Percentiles rank a stretch among this genome's conserved stretches.
Conservation (phyloP, 2,888 invertebrate genomes). For the Ennomos quercinarius region DNA sequence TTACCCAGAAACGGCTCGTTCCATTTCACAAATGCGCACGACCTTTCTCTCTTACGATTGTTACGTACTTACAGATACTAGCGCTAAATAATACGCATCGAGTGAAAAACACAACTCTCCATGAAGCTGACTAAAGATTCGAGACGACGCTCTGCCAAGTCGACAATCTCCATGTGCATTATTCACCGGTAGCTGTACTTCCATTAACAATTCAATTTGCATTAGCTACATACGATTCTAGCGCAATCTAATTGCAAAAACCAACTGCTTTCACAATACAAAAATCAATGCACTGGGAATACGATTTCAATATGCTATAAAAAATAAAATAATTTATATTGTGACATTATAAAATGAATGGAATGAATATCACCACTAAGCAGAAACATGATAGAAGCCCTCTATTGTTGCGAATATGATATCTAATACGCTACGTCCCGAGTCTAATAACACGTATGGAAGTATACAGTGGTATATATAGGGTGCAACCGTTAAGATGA, state of each 20-base stretch:
- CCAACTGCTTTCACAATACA: conserved; percentile 47
- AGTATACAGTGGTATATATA: conserved; percentile 30
- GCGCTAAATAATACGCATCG: too few species aligned
- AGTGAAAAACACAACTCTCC: too few species aligned
- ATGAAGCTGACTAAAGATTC: too few species aligned
- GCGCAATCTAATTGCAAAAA: conserved; percentile 83
- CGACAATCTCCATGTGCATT: too few species aligned
- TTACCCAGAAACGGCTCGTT: too few species aligned
- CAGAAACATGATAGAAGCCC: conserved; percentile 72
- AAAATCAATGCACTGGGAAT: conserved; percentile 33
- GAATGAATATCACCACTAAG: conserved; percentile 84
- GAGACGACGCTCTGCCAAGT: too few species aligned
- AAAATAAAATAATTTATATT: conserved; percentile 62
- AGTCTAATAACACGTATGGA: conserved; percentile 43
- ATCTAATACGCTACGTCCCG: conserved; percentile 42
- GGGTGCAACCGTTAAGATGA: conserved; percentile 1
- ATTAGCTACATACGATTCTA: conserved; percentile 60
- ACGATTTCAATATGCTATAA: conserved; percentile 47
- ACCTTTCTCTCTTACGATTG: too few species aligned
- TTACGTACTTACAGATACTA: too few species aligned
- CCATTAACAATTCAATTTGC: conserved; percentile 1
- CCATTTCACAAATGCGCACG: too few species aligned
- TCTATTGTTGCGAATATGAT: conserved; percentile 55
- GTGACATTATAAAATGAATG: conserved; percentile 58
- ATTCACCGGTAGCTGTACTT: background rate